phyloP scores from a whole-genome alignment of 1,140 invertebrate species.

The Chlorops oryzae region DNA sequence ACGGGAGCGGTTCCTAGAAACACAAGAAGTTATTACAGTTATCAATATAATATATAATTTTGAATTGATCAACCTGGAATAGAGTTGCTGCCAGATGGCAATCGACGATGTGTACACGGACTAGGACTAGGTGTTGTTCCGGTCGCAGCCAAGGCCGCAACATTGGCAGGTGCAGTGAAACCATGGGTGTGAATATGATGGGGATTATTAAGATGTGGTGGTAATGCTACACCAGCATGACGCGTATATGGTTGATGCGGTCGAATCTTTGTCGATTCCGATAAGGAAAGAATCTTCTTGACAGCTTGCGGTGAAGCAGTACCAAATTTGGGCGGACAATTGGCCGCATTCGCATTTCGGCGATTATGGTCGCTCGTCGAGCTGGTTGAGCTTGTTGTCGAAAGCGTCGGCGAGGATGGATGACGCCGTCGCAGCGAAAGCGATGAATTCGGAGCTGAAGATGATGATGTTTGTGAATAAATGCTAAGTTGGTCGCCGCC shows the following conservation, averaged over 20 bases:
- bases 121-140: conserved; percentile 33
- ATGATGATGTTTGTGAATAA: conserved; percentile 32
- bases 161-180: conserved; percentile 9
- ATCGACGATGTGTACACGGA: conserved; percentile 61
- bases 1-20: conserved; percentile 19
- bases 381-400: conserved; percentile 83
- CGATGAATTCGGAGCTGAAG: conserved; percentile 39
- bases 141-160: conserved; percentile 14
- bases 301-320: conserved; percentile 94
- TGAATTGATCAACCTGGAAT: conserved; percentile 30
- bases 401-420: conserved; percentile 61
- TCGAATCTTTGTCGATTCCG: conserved; percentile 78
- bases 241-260: conserved; percentile 65
- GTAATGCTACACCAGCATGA: conserved; percentile 16
- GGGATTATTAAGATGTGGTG: conserved; percentile 25
- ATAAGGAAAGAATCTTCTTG: conserved; percentile 83
- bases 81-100: conserved; percentile 51
- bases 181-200: conserved; percentile 35
- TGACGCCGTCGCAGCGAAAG: conserved; percentile 59
- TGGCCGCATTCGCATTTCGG: conserved; percentile 80
- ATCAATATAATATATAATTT: no score
- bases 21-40: neutral
- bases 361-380: conserved; percentile 84
- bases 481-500: conserved; percentile 41
- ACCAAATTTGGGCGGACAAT: conserved; percentile 67